A percentile compares a stretch with the other conserved stretches of the same genome.
Conservation (phyloP, 2,888 invertebrate genomes). For the Drosophila parthenogenetica region DNA sequence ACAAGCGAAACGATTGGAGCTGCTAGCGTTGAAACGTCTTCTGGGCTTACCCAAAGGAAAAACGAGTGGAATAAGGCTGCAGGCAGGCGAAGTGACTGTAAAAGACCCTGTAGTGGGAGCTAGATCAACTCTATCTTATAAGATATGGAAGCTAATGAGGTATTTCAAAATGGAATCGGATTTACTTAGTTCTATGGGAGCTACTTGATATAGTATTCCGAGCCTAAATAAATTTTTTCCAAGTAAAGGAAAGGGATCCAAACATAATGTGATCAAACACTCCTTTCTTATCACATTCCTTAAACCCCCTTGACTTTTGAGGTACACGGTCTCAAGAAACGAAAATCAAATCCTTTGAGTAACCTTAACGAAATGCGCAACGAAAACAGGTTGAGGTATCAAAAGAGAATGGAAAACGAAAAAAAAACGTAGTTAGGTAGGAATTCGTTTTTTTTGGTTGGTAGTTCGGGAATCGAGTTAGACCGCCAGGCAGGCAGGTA, state of each 20-base stretch:
- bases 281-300: too few relatives aligned
- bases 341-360: conserved; percentile 51
- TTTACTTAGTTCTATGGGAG: too few relatives aligned
- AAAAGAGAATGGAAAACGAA: conserved; percentile 33
- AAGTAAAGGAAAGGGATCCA: too few relatives aligned
- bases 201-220: too few relatives aligned
- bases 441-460: conserved; percentile 17
- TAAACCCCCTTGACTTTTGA: background rate
- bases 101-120: background rate
- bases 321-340: background rate
- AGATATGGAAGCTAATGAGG: too few relatives aligned
- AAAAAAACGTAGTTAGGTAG: conserved; percentile 9
- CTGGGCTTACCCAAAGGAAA: background rate
- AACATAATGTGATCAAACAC: too few relatives aligned
- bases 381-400: conserved; percentile 66
- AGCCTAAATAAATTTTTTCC: too few relatives aligned
- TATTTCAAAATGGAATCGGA: too few relatives aligned
- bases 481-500: conserved; percentile 49
- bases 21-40: conserved; percentile 12
- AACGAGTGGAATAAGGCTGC: background rate
- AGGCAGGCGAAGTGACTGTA: background rate
- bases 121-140: too few relatives aligned
- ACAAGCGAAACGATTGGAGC: conserved; percentile 49
- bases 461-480: conserved; percentile 46
- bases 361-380: conserved; percentile 55